Conservation (phyloP, 2,797 vertebrate genomes). For the Philypnodon macrostomus region DNA sequence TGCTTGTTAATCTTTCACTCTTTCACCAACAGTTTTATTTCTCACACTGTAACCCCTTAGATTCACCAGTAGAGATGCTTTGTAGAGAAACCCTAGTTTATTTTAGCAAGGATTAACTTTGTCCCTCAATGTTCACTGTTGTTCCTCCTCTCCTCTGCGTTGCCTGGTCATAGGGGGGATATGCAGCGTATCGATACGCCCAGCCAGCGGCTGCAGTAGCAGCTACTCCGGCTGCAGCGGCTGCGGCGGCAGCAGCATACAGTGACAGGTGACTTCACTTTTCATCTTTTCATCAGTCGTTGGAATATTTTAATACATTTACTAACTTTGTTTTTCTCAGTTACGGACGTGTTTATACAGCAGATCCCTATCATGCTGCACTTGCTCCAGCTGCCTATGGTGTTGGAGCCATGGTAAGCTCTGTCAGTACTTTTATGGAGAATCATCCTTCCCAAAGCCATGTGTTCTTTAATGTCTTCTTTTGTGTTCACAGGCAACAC, state of each 20-base stretch:
- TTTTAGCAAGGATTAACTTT: slow-evolving; percentile 34
- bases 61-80: slow-evolving; percentile 40
- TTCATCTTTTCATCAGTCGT: neutral
- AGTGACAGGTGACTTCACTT: slow-evolving; percentile 87
- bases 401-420: slow-evolving; percentile 96
- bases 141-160: slow-evolving; percentile 7
- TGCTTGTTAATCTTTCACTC: slow-evolving; percentile 77
- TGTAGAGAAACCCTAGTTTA: slow-evolving; percentile 13
- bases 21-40: slow-evolving; percentile 65
- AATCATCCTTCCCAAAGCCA: too few species aligned
- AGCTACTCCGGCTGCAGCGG: slow-evolving; percentile 79
- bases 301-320: neutral
- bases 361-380: slow-evolving; percentile 96
- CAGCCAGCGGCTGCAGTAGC: slow-evolving; percentile 92
- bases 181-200: slow-evolving; percentile 96
- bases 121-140: slow-evolving; percentile 9
- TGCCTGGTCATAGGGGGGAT: slow-evolving; percentile 84
- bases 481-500: slow-evolving; percentile 83
- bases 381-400: slow-evolving; percentile 94
- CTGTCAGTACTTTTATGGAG: neutral
- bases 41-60: slow-evolving; percentile 66
- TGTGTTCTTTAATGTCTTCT: slow-evolving; percentile 1
- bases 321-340: slow-evolving; percentile 58
- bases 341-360: slow-evolving; percentile 97
- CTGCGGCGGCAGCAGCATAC: slow-evolving; percentile 92